Evolutionary conservation across 2,113 vertebrate species (phyloP), one percentile per base, ranked within the genome.

Genomic region (Drymodes brunneopygia): DNA sequence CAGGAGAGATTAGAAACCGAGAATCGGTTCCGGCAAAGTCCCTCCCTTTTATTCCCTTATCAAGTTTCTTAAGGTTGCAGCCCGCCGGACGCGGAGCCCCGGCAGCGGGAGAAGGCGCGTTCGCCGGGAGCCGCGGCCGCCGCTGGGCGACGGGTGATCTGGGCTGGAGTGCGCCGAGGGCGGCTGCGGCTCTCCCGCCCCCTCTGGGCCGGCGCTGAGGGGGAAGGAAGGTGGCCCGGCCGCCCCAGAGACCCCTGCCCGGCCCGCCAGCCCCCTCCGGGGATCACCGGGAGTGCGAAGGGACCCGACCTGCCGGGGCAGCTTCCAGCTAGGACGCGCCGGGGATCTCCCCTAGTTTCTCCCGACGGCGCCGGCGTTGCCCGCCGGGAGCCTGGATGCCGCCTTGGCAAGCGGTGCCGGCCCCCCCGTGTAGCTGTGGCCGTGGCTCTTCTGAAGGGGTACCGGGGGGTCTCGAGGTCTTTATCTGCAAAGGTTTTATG

Each of bases 51-150:
- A 80, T 91, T 88, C 92, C 89, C 62, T 58, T 65, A 74, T 70
- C 82, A 97, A 96, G 97, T 96, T 97, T 97, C 65, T 75, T 83
- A 54, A 84, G 92, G 91, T 81, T 77, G 6, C 78, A 66, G 83
- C 86, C 75, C 17, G 71, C 15, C 2, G 15, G 80, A 64, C 44
- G 72, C 73, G 35, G 73, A 40, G 82, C 79, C 60, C 36, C 2
- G 53, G 65, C 44, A 6, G 53, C 11, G 23, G 54, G 15, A 10
- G 33, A 27, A 61, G 66, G 15, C 14, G 36, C 47, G 7, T 13
- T 47, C 36, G 27, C 38, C 33, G 48, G 23, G 45, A 48, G 36
- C 64, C 44, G 47, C 61, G 6, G 45, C 53, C 33, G 62, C 73
- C n/a, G 6, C 47, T 2, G 48, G 42, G 33, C 10, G 10, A 19